phyloP scores from a whole-genome alignment of 2,888 invertebrate genomes.

The Ormyrus labotus region DNA sequence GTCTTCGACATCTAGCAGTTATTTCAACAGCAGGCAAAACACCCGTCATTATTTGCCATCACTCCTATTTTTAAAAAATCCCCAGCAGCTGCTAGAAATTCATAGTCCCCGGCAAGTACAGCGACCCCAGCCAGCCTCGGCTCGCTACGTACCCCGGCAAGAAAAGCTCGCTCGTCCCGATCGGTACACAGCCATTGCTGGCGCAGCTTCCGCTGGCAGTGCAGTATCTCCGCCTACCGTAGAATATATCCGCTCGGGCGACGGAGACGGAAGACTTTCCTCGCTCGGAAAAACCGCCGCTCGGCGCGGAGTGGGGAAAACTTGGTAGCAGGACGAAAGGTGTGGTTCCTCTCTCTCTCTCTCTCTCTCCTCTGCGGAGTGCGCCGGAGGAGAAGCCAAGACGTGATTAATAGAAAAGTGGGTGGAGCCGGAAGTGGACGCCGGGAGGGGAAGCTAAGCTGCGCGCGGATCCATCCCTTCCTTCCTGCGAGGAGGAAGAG shows the following conservation, averaged over 20 bases:
- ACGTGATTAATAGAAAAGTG: slow-evolving; percentile 76
- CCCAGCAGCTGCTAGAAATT: too few relatives aligned
- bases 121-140: too few relatives aligned
- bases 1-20: too few relatives aligned
- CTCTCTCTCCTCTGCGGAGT: slow-evolving; percentile 52
- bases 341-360: slow-evolving; percentile 73
- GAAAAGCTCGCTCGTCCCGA: background rate
- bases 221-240: slow-evolving; percentile 60
- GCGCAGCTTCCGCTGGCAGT: slow-evolving; percentile 52
- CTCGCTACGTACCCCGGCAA: too few relatives aligned
- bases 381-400: slow-evolving; percentile 68
- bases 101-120: too few relatives aligned
- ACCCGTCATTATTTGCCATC: too few relatives aligned
- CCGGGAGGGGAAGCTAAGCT: slow-evolving; percentile 67
- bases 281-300: slow-evolving; percentile 1
- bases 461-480: slow-evolving; percentile 63
- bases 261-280: background rate
- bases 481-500: background rate
- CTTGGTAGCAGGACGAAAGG: slow-evolving; percentile 67
- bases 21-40: too few relatives aligned
- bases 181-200: slow-evolving; percentile 47
- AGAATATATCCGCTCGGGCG: too few relatives aligned
- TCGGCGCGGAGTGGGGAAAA: slow-evolving; percentile 57
- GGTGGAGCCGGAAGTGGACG: slow-evolving; percentile 75
- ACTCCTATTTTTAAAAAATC: too few relatives aligned